Evolutionary conservation across 2,797 vertebrate species (phyloP).

Genomic region (Acrossocheilus wenchowensis): DNA sequence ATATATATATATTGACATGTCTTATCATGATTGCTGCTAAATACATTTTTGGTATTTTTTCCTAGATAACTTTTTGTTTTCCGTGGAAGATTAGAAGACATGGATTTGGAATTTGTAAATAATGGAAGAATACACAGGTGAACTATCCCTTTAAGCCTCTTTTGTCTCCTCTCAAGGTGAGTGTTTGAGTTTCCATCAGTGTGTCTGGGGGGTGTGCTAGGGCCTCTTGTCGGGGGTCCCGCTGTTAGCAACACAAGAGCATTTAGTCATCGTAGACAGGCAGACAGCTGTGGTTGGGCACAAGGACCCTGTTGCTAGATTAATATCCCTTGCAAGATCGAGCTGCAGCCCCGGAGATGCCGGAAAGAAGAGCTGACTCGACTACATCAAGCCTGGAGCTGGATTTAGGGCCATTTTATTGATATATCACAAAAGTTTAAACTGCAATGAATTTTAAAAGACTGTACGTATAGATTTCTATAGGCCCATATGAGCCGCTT

Average conservation of each 20-base stretch:
- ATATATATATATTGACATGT: no score
- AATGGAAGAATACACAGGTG: neutral
- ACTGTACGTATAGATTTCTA: constrained; percentile 2
- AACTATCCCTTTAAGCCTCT: constrained; percentile 1
- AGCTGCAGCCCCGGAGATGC: constrained; percentile 47
- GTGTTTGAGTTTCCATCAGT: constrained; percentile 39
- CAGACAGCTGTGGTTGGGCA: constrained; percentile 62
- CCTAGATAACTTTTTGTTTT: neutral
- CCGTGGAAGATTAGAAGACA: neutral
- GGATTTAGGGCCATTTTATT: constrained; percentile 38
- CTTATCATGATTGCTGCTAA: neutral
- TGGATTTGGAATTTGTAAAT: neutral
- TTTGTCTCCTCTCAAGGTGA: constrained; percentile 45
- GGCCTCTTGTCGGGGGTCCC: constrained; percentile 46
- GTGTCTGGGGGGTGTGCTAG: constrained; percentile 28
- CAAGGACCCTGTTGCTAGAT: constrained; percentile 63
- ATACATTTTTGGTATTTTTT: neutral
- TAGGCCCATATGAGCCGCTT: neutral
- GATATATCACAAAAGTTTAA: constrained; percentile 35
- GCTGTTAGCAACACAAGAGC: constrained; percentile 56
- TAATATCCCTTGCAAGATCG: constrained; percentile 59
- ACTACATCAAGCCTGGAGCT: constrained; percentile 19
- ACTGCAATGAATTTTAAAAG: constrained; percentile 36
- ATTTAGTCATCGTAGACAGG: constrained; percentile 61
- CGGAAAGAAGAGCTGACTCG: constrained; percentile 43